phyloP scores from a whole-genome alignment of 2,113 vertebrate species.

The Anthoscopus minutus region DNA sequence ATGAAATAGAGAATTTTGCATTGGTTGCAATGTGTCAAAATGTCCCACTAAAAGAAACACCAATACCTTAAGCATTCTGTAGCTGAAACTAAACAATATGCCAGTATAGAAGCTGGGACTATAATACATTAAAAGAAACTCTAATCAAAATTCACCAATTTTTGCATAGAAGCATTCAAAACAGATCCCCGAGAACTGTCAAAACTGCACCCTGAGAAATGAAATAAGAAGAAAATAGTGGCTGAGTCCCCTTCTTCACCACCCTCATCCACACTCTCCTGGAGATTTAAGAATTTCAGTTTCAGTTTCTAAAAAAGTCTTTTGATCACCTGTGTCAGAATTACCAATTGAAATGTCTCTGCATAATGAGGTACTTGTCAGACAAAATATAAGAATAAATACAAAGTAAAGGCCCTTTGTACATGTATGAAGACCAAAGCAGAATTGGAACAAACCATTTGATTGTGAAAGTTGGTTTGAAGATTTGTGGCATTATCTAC shows the following conservation, averaged over 20 bases:
- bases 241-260: neutral
- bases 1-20: neutral
- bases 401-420: neutral
- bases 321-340: neutral
- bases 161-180: neutral
- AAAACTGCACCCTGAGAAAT: neutral
- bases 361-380: neutral
- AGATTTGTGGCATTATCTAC: neutral
- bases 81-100: neutral
- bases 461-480: slow-evolving; percentile 3
- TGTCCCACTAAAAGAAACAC: neutral
- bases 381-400: neutral
- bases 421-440: neutral
- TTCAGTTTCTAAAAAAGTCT: neutral
- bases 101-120: neutral
- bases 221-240: neutral
- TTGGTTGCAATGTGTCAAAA: neutral
- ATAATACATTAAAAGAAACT: neutral
- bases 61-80: neutral
- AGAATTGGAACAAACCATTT: neutral
- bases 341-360: neutral
- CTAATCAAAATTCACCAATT: neutral
- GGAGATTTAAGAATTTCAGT: neutral
- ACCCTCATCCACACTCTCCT: neutral
- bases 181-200: neutral